Evolutionary conservation across 1,140 invertebrate genomes (phyloP).

Genomic region (Papilio dardanus): DNA sequence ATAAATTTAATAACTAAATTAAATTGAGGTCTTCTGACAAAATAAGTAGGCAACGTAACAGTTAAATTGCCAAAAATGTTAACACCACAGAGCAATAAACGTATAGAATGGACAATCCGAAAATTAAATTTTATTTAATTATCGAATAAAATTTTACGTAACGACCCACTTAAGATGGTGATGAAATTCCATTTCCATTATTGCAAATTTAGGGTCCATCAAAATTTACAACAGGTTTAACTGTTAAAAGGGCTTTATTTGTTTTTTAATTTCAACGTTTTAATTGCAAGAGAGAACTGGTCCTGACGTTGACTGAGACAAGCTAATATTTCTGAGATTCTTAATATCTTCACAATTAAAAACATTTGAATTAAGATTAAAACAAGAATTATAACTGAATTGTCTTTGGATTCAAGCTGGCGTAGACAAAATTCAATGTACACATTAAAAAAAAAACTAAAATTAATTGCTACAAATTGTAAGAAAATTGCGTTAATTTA

Average conservation of each 20-base stretch:
- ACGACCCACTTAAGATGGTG: slow-evolving; percentile 3
- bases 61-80: slow-evolving; percentile 24
- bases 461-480: background rate
- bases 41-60: slow-evolving; percentile 29
- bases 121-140: slow-evolving; percentile 6
- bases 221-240: background rate
- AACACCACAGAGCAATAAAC: slow-evolving; percentile 25
- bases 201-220: slow-evolving; percentile 1
- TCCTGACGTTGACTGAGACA: too few relatives aligned
- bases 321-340: too few relatives aligned
- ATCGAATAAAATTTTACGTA: slow-evolving; percentile 18
- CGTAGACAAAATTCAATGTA: too few relatives aligned
- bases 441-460: too few relatives aligned
- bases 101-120: background rate
- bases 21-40: slow-evolving; percentile 22
- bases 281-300: background rate
- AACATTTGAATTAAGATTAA: too few relatives aligned
- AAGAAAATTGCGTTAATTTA: background rate
- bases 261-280: background rate
- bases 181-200: background rate
- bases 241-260: background rate
- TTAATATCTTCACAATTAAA: too few relatives aligned
- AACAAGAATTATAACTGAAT: too few relatives aligned
- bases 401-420: too few relatives aligned
- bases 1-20: slow-evolving; percentile 16